These are phyloP conservation scores for Operophtera brumata DNA, from an alignment of 2,888 invertebrate species.

Conservation along the genomic window DNA sequence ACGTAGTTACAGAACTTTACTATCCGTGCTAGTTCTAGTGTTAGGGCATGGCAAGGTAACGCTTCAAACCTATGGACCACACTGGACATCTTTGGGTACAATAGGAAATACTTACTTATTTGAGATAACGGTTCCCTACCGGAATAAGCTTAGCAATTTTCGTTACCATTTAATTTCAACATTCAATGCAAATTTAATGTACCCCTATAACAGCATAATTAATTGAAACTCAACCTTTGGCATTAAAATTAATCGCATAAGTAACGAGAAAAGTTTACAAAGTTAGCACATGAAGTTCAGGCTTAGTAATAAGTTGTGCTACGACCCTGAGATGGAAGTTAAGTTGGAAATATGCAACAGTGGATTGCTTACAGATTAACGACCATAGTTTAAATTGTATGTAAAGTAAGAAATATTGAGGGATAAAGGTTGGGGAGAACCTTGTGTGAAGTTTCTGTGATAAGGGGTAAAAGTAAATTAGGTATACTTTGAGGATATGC, in stretches of 20 bases:
- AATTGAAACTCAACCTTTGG: conserved; percentile 28
- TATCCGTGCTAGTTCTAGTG: too few relatives aligned
- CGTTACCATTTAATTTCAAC: not conserved
- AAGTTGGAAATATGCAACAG: conserved; percentile 13
- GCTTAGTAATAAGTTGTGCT: not conserved
- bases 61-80: too few relatives aligned
- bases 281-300: conserved; percentile 20
- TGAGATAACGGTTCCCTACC: not conserved
- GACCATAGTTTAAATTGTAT: conserved; percentile 5
- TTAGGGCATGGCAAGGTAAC: too few relatives aligned
- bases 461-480: too few relatives aligned
- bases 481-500: too few relatives aligned
- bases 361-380: conserved; percentile 7
- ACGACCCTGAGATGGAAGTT: conserved; percentile 7
- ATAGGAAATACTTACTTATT: too few relatives aligned
- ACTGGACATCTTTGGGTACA: too few relatives aligned
- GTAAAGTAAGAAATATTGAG: conserved; percentile 3
- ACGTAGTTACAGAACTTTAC: too few relatives aligned
- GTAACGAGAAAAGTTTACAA: conserved; percentile 40
- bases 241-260: conserved; percentile 45
- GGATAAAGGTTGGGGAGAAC: not conserved
- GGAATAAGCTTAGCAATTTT: not conserved
- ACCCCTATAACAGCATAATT: conserved; percentile 33
- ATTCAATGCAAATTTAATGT: conserved; percentile 14
- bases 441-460: too few relatives aligned